Evolutionary conservation across 2,888 invertebrate genomes (phyloP).

Genomic region (Lamellibrachia columna): DNA sequence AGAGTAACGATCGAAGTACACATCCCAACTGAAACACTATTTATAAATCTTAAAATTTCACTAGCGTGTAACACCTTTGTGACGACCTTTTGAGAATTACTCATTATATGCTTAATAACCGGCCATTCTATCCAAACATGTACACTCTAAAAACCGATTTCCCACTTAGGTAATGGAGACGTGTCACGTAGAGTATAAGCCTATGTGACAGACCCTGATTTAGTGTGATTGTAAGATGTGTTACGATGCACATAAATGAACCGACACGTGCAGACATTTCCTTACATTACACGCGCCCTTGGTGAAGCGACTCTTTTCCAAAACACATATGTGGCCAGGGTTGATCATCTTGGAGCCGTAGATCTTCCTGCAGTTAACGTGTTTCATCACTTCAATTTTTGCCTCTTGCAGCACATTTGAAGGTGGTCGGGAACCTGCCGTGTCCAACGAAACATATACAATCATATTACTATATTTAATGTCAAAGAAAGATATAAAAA

Average conservation of each 20-base stretch:
- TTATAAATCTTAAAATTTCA: too few relatives aligned
- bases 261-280: background rate
- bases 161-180: too few relatives aligned
- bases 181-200: too few relatives aligned
- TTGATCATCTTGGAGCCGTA: background rate
- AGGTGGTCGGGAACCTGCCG: background rate
- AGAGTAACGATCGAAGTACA: too few relatives aligned
- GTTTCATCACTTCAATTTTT: background rate
- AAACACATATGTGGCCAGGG: background rate
- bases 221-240: too few relatives aligned
- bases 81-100: too few relatives aligned
- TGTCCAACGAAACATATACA: background rate
- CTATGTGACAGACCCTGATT: too few relatives aligned
- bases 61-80: too few relatives aligned
- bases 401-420: background rate
- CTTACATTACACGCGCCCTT: slow-evolving; percentile 6
- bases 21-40: too few relatives aligned
- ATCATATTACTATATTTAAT: background rate
- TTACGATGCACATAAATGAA: background rate
- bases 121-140: too few relatives aligned
- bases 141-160: too few relatives aligned
- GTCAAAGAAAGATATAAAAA: background rate
- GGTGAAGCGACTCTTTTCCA: background rate
- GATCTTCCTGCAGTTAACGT: background rate
- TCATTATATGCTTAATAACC: too few relatives aligned